phyloP scores from a whole-genome alignment of 2,113 vertebrate genomes.

The Recurvirostra avosetta region DNA sequence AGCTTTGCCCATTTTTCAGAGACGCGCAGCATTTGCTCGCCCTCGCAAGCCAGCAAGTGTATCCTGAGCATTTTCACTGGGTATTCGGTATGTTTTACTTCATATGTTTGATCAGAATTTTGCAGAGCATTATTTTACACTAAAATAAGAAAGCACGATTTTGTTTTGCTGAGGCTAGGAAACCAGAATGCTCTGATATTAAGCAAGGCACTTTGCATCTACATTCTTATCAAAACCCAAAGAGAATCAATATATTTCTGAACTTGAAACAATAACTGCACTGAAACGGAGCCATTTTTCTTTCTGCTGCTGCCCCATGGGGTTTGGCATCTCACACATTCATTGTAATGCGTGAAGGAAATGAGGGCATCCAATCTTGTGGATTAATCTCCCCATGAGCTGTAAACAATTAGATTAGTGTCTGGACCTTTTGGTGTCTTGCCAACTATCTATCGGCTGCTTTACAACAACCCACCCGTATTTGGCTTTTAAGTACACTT shows the following conservation, averaged over 20 bases:
- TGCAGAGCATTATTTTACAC: neutral
- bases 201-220: neutral
- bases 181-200: neutral
- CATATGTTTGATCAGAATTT: neutral
- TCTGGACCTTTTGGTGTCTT: conserved; percentile 50
- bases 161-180: neutral
- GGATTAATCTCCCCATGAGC: conserved; percentile 60
- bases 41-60: neutral
- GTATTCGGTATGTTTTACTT: rapidly evolving
- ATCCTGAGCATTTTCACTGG: neutral
- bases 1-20: neutral
- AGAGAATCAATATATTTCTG: conserved; percentile 22
- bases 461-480: conserved; percentile 22
- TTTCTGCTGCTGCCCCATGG: conserved; percentile 6
- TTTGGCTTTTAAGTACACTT: conserved; percentile 18
- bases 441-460: conserved; percentile 44
- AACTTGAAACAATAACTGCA: conserved; percentile 36
- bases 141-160: neutral
- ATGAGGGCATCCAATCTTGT: conserved; percentile 51
- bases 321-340: conserved; percentile 52
- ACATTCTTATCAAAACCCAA: conserved; percentile 35
- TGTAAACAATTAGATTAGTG: conserved; percentile 61
- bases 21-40: neutral
- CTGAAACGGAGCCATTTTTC: conserved; percentile 26
- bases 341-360: conserved; percentile 50